Evolutionary conservation across 2,797 vertebrate genomes (phyloP), one percentile per base, ranked within the genome.

Genomic region (Xyrichtys novacula): DNA sequence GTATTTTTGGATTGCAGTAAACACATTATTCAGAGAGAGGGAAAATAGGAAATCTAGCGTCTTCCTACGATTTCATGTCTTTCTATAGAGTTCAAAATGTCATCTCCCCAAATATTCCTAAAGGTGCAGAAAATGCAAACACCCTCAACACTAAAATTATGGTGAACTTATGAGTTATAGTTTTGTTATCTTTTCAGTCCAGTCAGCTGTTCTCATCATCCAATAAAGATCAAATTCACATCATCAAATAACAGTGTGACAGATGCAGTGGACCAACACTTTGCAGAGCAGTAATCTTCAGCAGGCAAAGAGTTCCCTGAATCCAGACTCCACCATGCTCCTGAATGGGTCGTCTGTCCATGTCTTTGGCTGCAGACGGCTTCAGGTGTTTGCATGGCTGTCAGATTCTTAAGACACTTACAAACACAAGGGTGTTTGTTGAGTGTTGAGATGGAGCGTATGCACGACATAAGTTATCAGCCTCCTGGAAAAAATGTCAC

Each of bases 341-440:
- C 77, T 90, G 81, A 91, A 91, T 89, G 76, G 66, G 3, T 49
- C 32, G 55, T 78, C 66, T 91, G 87, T 92, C 54, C 74, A 46
- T 29, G 63, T 69, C 62, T 72, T 57, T 88, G 85, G 86, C 85
- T 78, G 64, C 70, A 60, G 83, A 81, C 55, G 61, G 53, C 63
- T 36, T 85, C 81, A 86, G 86, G 89, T 86, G 86, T 86, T 88
- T 85, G 79, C 83, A 56, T 47, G 76, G 71, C 69, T 12, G 62
- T 75, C 59, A 80, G 85, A 83, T 76, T 84, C 86, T 85, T 83
- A 61, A 87, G 77, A 87, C 80, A 81, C 82, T 83, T 79, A 61
- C 60, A 84, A 85, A 84, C 76, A 85, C 65, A 76, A 73, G 77
- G 78, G 65, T 78, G 74, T 84, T 85, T 84, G 65, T 75, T 34